Base-by-base conservation (phyloP, 2,113 vertebrate species). In the Sebastes fasciatus region DNA sequence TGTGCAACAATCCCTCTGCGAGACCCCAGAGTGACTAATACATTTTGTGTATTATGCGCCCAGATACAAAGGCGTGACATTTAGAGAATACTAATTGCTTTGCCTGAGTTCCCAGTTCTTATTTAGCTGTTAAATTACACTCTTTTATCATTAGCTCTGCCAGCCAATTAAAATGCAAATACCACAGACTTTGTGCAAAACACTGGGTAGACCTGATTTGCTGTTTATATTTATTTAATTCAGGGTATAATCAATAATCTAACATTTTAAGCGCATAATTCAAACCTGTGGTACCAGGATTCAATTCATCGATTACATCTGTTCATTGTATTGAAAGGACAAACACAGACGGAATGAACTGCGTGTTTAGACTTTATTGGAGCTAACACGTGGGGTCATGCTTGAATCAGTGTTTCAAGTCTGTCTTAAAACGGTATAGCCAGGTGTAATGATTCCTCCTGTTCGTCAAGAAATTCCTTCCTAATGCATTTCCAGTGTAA, bases 161-260 rank as follows among this genome's bases (percentile, higher is more conserved):
- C 61, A 58, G 72, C 70, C 60, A 83, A 85, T 88, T 87, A 82
- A 86, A 86, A 90, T 76, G 72, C 74, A 85, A 89, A 86, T 73
- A 85, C 62, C 64, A 70, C 71, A 58, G 17, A 49, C 57, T 70
- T 65, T 19, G 65, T 61, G 55, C 63, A 79, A 83, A 87, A 83
- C 61, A 74, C 40, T 17, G 42, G n/a, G 26, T 43, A 60, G 66
- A 71, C 6, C 19, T 58, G 13, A 82, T 86, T 80, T 54, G 17
- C 49, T 58, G 58, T 80, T 84, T 68, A 19, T 12, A 23, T 45
- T 65, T 84, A 49, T 86, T 72, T 21, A 86, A 82, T 72, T 80
- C 17, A 46, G 26, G 16, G 11, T 11, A 21, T 17, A 76, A 76
- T 76, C 46, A 71, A 81, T 82, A 69, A 82, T 48, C 51, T 65